Conservation (phyloP, 2,113 vertebrate genomes). For the Istiophorus platypterus region DNA sequence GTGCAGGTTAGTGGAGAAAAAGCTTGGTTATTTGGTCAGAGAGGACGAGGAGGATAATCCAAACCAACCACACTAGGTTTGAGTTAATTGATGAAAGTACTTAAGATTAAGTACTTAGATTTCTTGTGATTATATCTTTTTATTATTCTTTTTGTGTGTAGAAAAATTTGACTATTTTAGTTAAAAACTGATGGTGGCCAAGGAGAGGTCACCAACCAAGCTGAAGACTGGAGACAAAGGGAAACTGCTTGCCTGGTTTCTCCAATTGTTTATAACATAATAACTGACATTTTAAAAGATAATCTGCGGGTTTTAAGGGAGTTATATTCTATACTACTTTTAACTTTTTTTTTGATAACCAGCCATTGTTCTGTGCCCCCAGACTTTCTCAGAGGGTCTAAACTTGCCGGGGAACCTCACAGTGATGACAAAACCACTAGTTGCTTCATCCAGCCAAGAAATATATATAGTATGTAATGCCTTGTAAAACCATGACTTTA, state of each 20-base stretch:
- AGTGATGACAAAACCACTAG: background rate
- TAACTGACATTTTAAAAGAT: background rate
- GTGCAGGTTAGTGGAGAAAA: conserved; percentile 84
- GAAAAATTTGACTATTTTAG: background rate
- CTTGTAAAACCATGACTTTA: background rate
- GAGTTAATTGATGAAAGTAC: background rate
- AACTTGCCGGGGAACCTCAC: background rate
- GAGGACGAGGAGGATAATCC: background rate
- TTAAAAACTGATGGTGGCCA: background rate
- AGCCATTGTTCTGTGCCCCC: background rate
- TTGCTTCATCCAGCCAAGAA: background rate
- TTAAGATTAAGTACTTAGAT: background rate
- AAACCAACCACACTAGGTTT: background rate
- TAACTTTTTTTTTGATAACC: background rate
- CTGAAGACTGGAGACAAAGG: background rate
- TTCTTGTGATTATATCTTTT: background rate
- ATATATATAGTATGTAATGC: background rate
- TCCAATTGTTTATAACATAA: no score
- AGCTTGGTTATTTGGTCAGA: background rate
- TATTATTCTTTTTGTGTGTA: background rate
- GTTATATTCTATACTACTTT: background rate
- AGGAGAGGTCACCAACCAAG: background rate
- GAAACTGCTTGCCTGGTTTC: no score
- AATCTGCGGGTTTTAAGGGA: background rate
- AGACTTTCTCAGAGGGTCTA: background rate